phyloP scores from a whole-genome alignment of 2,888 invertebrate species.

The Arge pagana region DNA sequence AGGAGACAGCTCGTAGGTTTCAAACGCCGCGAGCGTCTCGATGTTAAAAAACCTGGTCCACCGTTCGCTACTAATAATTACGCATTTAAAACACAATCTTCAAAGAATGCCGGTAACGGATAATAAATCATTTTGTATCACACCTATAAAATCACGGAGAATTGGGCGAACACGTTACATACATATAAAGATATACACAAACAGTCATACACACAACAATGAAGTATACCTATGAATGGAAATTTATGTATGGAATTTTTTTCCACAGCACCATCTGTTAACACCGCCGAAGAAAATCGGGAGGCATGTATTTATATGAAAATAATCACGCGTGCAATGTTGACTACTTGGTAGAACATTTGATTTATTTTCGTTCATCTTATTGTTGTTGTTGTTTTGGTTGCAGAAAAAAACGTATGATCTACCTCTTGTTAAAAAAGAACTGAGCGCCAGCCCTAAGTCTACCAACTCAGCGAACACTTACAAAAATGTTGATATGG shows the following conservation, averaged over 20 bases:
- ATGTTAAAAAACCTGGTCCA: constrained; percentile 95
- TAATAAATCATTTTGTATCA: neutral
- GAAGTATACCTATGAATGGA: no score
- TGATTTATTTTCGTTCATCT: no score
- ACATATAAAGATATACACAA: no score
- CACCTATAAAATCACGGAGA: no score
- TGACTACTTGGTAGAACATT: no score
- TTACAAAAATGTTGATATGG: constrained; percentile 68
- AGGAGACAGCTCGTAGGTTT: constrained; percentile 66
- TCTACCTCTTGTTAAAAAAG: constrained; percentile 44
- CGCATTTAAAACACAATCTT: constrained; percentile 54
- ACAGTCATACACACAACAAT: no score
- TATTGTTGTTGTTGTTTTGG: no score
- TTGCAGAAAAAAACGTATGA: constrained; percentile 27
- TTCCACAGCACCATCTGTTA: neutral
- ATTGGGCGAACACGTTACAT: no score
- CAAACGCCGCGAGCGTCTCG: constrained; percentile 84
- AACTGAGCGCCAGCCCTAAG: constrained; percentile 27
- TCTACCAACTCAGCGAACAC: constrained; percentile 16
- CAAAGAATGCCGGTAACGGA: constrained; percentile 7
- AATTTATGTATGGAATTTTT: neutral
- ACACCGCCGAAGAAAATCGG: constrained; percentile 1
- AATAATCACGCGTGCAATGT: neutral
- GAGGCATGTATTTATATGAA: constrained; percentile 7
- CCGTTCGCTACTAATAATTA: constrained; percentile 72